Percentiles rank a stretch among this genome's conserved stretches.
Conservation (phyloP, 2,888 invertebrate species). For the Volucella zonaria region DNA sequence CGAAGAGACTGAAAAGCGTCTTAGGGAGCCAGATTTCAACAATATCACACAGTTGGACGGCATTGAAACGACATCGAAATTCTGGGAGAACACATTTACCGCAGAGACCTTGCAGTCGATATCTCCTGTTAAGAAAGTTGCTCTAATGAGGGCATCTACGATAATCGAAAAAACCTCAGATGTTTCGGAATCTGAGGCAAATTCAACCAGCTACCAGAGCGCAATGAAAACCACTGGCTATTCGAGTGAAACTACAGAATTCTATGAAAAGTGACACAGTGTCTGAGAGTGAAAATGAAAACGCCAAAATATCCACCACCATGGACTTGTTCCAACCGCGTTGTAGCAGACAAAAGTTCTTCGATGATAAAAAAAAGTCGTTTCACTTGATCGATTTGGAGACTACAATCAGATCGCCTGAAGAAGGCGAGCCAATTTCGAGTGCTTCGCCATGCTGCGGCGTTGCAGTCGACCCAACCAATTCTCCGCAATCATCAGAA, state of each 20-base stretch:
- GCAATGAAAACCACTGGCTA: constrained; percentile 75
- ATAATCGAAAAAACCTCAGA: constrained; percentile 80
- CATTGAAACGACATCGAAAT: constrained; percentile 80
- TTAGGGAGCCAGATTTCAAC: constrained; percentile 68
- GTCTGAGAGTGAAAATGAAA: constrained; percentile 65
- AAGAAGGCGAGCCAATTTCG: constrained; percentile 34
- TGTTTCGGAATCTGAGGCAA: constrained; percentile 74
- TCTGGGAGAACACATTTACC: constrained; percentile 80
- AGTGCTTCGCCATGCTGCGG: not conserved
- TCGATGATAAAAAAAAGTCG: too few relatives aligned
- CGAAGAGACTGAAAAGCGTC: constrained; percentile 75
- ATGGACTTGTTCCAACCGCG: too few relatives aligned
- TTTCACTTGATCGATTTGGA: too few relatives aligned
- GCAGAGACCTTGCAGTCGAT: constrained; percentile 75
- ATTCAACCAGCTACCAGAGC: constrained; percentile 77
- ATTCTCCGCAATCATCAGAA: too few relatives aligned
- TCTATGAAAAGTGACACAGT: constrained; percentile 79
- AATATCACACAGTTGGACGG: constrained; percentile 80
- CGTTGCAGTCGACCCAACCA: not conserved
- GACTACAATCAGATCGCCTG: too few relatives aligned
- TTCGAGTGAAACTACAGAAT: too few relatives aligned
- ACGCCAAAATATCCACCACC: too few relatives aligned
- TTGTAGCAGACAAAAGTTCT: too few relatives aligned
- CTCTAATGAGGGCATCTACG: constrained; percentile 81
- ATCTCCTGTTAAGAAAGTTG: constrained; percentile 81